Evolutionary conservation across 2,113 vertebrate species (phyloP).

Genomic region (Narcine bancroftii): DNA sequence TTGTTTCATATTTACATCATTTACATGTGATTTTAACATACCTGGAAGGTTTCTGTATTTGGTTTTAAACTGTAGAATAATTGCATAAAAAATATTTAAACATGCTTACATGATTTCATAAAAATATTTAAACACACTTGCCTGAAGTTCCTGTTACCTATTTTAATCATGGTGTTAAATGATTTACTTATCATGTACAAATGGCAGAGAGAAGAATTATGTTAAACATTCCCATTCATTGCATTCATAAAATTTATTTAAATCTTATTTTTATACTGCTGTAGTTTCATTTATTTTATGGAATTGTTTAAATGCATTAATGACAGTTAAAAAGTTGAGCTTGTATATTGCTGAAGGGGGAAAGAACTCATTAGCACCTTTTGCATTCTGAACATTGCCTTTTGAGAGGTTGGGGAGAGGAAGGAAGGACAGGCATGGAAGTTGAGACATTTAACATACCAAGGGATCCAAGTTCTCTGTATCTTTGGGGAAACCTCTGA

Average conservation of each 20-base stretch:
- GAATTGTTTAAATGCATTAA: not conserved
- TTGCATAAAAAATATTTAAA: not conserved
- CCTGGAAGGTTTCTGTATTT: not conserved
- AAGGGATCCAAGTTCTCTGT: constrained; percentile 36
- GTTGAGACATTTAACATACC: constrained; percentile 36
- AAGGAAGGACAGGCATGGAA: constrained; percentile 1
- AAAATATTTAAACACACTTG: not conserved
- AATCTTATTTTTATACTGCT: not conserved
- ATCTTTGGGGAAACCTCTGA: constrained; percentile 37
- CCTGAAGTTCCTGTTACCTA: not conserved
- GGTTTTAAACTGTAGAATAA: not conserved
- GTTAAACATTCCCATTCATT: not conserved
- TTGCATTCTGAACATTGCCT: not conserved
- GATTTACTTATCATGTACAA: not conserved
- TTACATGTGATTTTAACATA: not conserved
- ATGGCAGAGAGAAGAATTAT: not conserved
- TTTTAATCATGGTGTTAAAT: not conserved
- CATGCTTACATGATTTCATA: not conserved
- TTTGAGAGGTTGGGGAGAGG: not conserved
- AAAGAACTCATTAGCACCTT: not conserved
- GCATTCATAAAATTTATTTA: not conserved
- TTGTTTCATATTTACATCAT: not conserved
- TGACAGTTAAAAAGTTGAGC: not conserved
- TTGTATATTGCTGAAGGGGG: not conserved
- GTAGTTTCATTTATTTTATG: not conserved